Conservation (phyloP, 2,797 vertebrate genomes). For the Ctenopoma multispine region DNA sequence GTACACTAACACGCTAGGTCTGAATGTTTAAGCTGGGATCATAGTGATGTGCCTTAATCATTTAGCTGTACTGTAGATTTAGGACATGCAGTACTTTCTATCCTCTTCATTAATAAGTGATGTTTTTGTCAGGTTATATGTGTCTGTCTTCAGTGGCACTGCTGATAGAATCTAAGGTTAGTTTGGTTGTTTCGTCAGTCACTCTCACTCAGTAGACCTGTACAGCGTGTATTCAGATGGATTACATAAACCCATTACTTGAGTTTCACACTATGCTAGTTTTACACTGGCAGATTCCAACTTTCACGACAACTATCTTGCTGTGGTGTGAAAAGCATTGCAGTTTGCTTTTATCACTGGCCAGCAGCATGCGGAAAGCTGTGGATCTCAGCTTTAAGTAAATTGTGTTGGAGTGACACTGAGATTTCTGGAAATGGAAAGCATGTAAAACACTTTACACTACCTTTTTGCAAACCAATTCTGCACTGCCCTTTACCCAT, state of each 20-base stretch:
- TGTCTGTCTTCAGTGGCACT: too few species aligned
- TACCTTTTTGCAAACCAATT: neutral
- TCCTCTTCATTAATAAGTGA: too few species aligned
- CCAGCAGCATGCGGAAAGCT: neutral
- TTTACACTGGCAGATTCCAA: constrained; percentile 8
- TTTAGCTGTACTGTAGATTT: too few species aligned
- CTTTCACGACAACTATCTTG: neutral
- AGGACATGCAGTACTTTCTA: too few species aligned
- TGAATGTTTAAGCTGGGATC: too few species aligned
- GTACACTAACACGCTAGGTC: too few species aligned
- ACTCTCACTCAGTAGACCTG: neutral
- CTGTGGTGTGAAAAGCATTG: constrained; percentile 1
- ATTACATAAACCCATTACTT: neutral
- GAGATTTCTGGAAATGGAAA: neutral
- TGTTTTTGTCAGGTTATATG: too few species aligned
- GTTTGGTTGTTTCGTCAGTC: neutral
- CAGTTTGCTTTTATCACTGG: neutral
- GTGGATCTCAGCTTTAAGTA: neutral
- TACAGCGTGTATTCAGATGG: neutral
- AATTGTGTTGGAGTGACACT: neutral
- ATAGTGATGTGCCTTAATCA: too few species aligned
- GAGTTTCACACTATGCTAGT: neutral
- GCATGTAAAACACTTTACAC: neutral
- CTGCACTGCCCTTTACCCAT: neutral
- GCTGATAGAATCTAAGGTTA: too few species aligned